Base-by-base conservation (phyloP, 2,113 vertebrate genomes). In the Poecilia latipinna region DNA sequence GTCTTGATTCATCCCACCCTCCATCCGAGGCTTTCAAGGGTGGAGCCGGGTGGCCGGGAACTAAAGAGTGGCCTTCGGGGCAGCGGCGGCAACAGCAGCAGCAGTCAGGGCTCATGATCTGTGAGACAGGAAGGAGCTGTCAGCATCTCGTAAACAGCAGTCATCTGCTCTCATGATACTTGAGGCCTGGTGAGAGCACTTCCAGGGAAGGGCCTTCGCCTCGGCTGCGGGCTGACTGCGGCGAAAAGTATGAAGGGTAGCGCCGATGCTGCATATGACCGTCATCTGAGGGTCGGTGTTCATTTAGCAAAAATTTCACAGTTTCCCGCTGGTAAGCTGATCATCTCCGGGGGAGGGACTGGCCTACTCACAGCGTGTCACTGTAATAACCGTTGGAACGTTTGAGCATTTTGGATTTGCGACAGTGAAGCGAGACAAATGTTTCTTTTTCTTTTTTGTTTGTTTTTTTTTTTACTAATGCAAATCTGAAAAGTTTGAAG, bases 111-210 rank as follows among this genome's bases (percentile, higher is more conserved):
- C 87, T 92, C 83, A 74, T 15, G 72, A 84, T 89, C 85, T 91
- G 92, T 85, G 91, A 92, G 90, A 93, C 93, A 93, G 93, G 93
- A 95, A 92, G 90, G 64, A 87, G 91, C 92, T 93, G 93, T 94
- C 94, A 95, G 85, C 85, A 80, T 92, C 89, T 82, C 88, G 80
- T 93, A 94, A 95, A 94, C 94, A 93, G 67, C 78, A 89, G 76
- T 86, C 90, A 90, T 92, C 74, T 90, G 90, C 86, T 71, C 82
- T 86, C 70, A 85, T 87, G 87, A 91, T 88, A 90, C 80, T 79
- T 65, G 79, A 74, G 79, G 70, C 82, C 81, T 74, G 74, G 54
- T 70, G 71, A 84, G 61, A 83, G 68, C 24, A 75, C 88, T 82
- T 80, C 78, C 66, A 75, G 80, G 80, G 84, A 86, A 83, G 83